Percentiles rank a stretch among this genome's conserved stretches.
Conservation (phyloP, 2,113 vertebrate species). For the Anseranas semipalmata region DNA sequence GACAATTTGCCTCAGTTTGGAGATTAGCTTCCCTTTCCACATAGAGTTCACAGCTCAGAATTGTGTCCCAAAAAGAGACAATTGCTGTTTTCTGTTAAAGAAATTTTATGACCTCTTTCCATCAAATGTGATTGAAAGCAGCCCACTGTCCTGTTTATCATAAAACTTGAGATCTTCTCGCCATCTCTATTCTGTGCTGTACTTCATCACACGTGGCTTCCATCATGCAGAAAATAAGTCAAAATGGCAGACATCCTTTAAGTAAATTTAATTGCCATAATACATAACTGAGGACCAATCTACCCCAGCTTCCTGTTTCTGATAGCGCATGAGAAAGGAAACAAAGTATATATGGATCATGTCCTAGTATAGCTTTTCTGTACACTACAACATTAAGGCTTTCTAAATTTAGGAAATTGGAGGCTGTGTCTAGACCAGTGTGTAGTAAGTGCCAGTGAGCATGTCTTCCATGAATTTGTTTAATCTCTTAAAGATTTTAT, state of each 20-base stretch:
- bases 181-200: background rate
- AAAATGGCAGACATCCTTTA: background rate
- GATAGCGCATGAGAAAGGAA: background rate
- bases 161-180: background rate
- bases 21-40: background rate
- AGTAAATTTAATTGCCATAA: background rate
- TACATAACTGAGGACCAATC: background rate
- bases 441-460: background rate
- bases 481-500: background rate
- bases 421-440: background rate
- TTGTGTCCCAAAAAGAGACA: background rate
- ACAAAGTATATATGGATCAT: background rate
- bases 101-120: background rate
- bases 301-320: background rate
- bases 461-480: background rate
- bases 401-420: background rate
- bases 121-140: background rate
- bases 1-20: background rate
- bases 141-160: background rate
- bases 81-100: background rate
- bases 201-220: background rate
- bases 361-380: background rate
- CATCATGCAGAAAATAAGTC: background rate
- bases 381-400: background rate
- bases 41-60: background rate